A percentile compares a stretch with the other conserved stretches of the same genome.
Evolutionary conservation across 2,888 invertebrate genomes (phyloP).

Genomic region (Ophioninae sp.): DNA sequence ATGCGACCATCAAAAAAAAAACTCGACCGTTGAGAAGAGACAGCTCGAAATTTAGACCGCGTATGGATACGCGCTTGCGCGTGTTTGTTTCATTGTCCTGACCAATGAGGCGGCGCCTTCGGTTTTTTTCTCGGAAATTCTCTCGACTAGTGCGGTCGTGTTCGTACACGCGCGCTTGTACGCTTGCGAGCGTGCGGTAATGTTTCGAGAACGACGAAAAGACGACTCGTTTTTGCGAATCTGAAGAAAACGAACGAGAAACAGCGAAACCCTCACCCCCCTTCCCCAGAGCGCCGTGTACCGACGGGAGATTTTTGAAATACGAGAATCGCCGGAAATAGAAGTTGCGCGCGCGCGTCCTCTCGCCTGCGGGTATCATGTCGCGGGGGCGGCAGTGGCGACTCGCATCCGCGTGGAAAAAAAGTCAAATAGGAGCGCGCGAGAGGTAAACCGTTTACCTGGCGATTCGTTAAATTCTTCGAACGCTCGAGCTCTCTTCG

Average conservation of each 20-base stretch:
- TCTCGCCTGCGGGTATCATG: neutral
- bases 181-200: neutral
- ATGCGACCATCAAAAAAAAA: neutral
- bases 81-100: neutral
- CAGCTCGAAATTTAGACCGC: neutral
- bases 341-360: neutral
- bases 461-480: neutral
- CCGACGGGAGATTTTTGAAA: neutral
- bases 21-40: neutral
- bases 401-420: neutral
- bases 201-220: neutral
- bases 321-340: neutral
- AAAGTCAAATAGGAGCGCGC: neutral
- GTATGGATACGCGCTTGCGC: neutral
- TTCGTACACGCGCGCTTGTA: neutral
- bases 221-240: neutral
- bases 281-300: neutral
- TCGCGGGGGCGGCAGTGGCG: neutral
- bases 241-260: neutral
- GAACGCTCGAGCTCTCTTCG: neutral
- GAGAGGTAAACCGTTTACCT: neutral
- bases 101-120: neutral
- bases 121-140: neutral
- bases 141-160: neutral
- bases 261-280: too few species aligned